Percentiles rank a stretch among this genome's conserved stretches.
phyloP scores from a whole-genome alignment of 2,888 invertebrate genomes.

The Amphipyra berbera region DNA sequence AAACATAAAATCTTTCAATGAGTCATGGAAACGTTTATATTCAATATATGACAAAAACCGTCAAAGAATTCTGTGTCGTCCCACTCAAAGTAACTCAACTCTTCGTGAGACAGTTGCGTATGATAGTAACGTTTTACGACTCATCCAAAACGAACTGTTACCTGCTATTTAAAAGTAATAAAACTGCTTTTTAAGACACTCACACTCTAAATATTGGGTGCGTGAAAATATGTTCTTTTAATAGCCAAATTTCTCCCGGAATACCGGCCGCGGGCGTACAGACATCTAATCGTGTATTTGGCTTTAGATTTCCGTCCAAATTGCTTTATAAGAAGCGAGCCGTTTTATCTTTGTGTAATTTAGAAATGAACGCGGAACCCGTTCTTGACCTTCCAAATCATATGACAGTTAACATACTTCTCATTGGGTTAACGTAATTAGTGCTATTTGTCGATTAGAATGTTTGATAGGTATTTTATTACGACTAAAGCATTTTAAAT shows the following conservation, averaged over 20 bases:
- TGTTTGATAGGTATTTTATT: slow-evolving; percentile 55
- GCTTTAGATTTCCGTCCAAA: slow-evolving; percentile 66
- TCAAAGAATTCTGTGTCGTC: slow-evolving; percentile 52
- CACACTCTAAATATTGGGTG: slow-evolving; percentile 75
- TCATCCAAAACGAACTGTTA: slow-evolving; percentile 75
- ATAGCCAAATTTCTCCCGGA: slow-evolving; percentile 75
- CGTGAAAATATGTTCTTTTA: slow-evolving; percentile 85
- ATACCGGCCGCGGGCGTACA: slow-evolving; percentile 34
- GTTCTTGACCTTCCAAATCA: slow-evolving; percentile 65
- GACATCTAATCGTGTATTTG: slow-evolving; percentile 55
- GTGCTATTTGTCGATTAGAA: slow-evolving; percentile 61
- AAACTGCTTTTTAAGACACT: slow-evolving; percentile 80
- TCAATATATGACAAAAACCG: slow-evolving; percentile 56
- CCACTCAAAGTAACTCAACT: slow-evolving; percentile 64
- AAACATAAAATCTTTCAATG: slow-evolving; percentile 52
- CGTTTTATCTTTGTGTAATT: slow-evolving; percentile 68
- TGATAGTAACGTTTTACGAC: slow-evolving; percentile 76
- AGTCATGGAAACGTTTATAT: slow-evolving; percentile 56
- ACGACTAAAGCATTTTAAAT: background rate
- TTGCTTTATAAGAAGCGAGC: slow-evolving; percentile 74
- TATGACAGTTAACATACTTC: slow-evolving; percentile 66
- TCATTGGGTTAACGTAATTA: slow-evolving; percentile 62
- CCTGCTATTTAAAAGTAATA: slow-evolving; percentile 86
- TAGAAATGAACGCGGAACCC: slow-evolving; percentile 64
- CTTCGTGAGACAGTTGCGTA: slow-evolving; percentile 59